Base-by-base conservation (phyloP, 2,888 invertebrate species). In the Drosophila acutilabella region DNA sequence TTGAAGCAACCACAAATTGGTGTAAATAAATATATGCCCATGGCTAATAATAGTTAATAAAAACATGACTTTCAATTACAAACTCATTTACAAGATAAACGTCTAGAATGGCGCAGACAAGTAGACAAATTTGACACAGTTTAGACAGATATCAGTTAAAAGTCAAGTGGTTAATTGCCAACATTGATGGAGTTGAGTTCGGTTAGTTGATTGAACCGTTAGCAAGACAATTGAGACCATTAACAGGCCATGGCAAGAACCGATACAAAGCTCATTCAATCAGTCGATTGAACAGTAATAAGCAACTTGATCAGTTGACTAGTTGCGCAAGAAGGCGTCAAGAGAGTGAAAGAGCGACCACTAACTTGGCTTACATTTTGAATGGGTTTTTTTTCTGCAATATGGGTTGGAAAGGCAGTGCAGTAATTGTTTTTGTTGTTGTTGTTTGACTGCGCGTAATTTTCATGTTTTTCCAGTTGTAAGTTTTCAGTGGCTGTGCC, bases 401-500 rank as follows among this genome's bases (percentile, higher is more conserved):
- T 66, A 33, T 54, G 56, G 54, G 51, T 56, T 62, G 54, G 42
- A 45, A 38, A 48, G 26, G 44, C 62, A 42, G 57, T 41, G 41
- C 18, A 41, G 16, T 41, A 38, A 44, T 56, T 41, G 41, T 41
- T 41, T 23, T 11, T 41, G 41, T 42, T 47, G 16, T 38, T 47
- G 26, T 18, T 50, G 42, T 53, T 20, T 38, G 18, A 1, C 38
- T 42, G 33, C 26, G 45, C 47, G 23, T 60, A 47, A 62, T 54
- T 61, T 73, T 79, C 59, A 26, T 66, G 82, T 60, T 81, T 81
- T 83, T 71, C 64, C 73, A 78, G 81, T 77, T 74, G 70, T 8
- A 30, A 2, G 85, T 81, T 83, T 71, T 61, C 73, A 74, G 81
- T 77, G 70, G 70, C 36, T 36, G 16, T 36, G 64, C 41, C 62